Percentiles rank a stretch among this genome's conserved stretches.
Evolutionary conservation across 2,113 vertebrate genomes (phyloP).

Genomic region (Tautogolabrus adspersus): DNA sequence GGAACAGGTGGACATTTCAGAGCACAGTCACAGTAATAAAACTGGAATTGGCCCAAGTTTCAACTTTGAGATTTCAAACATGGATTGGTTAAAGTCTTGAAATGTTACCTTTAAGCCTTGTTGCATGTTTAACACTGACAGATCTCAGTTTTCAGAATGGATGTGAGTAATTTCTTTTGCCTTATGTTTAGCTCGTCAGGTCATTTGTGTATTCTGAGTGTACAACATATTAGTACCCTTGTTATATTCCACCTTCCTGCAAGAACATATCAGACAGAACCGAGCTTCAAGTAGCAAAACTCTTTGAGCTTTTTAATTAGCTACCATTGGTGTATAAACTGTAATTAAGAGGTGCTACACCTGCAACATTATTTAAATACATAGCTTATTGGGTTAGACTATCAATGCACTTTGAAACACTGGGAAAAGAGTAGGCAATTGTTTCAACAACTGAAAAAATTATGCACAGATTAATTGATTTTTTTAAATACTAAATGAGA

Average conservation of each 20-base stretch:
- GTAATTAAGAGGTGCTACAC: no score
- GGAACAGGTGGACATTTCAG: not conserved
- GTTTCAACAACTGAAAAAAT: no score
- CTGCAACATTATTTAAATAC: no score
- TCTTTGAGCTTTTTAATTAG: no score
- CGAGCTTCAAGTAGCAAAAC: no score
- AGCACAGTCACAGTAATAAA: not conserved
- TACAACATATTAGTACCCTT: constrained; percentile 42
- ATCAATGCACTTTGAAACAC: no score
- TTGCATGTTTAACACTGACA: constrained; percentile 45
- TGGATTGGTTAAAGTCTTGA: not conserved
- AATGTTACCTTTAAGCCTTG: constrained; percentile 35
- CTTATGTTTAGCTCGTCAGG: not conserved
- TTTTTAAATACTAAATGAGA: no score
- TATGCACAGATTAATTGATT: no score
- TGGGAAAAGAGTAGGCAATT: no score
- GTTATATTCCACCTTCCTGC: constrained; percentile 2
- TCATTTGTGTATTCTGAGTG: constrained; percentile 37
- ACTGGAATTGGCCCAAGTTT: constrained; percentile 21
- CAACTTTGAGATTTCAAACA: constrained; percentile 1
- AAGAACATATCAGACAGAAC: not conserved
- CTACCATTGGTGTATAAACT: no score
- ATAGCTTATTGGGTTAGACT: no score
- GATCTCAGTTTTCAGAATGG: constrained; percentile 23
- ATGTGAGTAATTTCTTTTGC: constrained; percentile 36